These are phyloP conservation scores for Xenus cinereus DNA, from an alignment of 2,113 vertebrate genomes.

Conservation along the genomic window DNA sequence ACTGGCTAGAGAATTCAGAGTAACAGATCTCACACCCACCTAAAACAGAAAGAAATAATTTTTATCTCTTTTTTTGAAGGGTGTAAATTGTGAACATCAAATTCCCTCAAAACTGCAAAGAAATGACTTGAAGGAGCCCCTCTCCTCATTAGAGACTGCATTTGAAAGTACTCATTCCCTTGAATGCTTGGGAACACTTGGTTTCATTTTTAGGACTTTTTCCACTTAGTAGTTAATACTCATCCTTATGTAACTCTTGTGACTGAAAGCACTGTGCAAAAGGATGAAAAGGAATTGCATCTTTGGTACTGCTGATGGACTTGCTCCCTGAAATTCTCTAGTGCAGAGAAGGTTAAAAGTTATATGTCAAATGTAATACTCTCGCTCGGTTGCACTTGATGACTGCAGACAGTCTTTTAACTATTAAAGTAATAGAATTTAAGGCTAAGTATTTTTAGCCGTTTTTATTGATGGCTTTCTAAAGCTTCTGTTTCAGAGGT, in stretches of 20 bases:
- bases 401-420: neutral
- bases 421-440: neutral
- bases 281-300: neutral
- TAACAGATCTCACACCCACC: neutral
- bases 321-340: neutral
- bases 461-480: neutral
- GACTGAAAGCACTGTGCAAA: neutral
- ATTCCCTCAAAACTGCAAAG: neutral
- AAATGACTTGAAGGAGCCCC: neutral
- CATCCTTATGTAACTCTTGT: neutral
- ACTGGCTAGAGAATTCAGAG: neutral
- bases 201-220: neutral
- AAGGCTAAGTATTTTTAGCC: neutral
- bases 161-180: neutral
- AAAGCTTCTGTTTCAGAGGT: neutral
- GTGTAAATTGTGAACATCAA: neutral
- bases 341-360: neutral
- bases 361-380: neutral
- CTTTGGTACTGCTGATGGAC: neutral
- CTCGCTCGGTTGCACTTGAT: neutral
- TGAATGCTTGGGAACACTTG: neutral
- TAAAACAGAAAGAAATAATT: neutral
- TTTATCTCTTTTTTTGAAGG: neutral
- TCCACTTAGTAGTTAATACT: constrained; percentile 1
- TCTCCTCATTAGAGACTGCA: neutral